A percentile compares a stretch with the other conserved stretches of the same genome.
phyloP scores from a whole-genome alignment of 2,113 vertebrate species.

The Sander lucioperca region DNA sequence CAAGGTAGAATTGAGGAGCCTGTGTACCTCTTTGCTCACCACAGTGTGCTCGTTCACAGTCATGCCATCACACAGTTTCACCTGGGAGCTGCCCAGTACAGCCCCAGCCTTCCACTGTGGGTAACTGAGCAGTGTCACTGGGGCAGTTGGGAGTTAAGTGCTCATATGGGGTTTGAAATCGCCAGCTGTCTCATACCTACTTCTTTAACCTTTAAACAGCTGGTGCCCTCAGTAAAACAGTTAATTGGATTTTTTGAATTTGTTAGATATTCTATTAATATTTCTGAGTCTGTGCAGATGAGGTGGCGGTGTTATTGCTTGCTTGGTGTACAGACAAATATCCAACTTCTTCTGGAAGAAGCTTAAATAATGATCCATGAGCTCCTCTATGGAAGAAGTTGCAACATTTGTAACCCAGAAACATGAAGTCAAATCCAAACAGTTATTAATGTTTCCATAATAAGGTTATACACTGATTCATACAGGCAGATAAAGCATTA shows the following conservation, averaged over 20 bases:
- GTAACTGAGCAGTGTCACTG: slow-evolving; percentile 19
- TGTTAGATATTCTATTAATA: neutral
- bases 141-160: slow-evolving; percentile 41
- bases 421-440: neutral
- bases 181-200: slow-evolving; percentile 11
- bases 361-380: neutral
- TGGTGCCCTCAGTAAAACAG: neutral
- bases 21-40: neutral
- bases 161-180: slow-evolving; percentile 32
- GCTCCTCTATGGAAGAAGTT: neutral
- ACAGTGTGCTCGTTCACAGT: slow-evolving; percentile 15
- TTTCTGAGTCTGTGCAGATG: neutral
- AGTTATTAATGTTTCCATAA: neutral
- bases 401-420: neutral
- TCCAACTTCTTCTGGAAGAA: neutral
- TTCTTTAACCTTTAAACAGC: slow-evolving; percentile 15
- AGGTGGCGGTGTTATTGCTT: neutral
- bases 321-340: neutral
- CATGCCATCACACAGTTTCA: slow-evolving; percentile 36
- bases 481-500: neutral
- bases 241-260: neutral
- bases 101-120: neutral
- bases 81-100: slow-evolving; percentile 29
- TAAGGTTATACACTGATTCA: neutral
- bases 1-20: slow-evolving; percentile 9